phyloP scores from a whole-genome alignment of 2,113 vertebrate species.

The Platysteira castanea region DNA sequence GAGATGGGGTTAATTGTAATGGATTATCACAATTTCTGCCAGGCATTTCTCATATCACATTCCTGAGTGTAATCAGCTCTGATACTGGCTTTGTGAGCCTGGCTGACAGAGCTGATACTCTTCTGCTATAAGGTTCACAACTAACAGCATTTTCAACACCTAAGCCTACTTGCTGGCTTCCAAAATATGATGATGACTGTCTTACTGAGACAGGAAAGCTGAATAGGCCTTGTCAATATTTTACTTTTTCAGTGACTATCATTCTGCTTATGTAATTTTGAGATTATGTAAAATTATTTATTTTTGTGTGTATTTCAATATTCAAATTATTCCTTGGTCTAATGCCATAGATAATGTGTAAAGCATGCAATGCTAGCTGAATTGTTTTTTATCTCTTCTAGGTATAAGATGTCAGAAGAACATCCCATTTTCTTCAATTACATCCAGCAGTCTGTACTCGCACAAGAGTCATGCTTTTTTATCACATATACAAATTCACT shows the following conservation, averaged over 20 bases:
- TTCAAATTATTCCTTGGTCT: not conserved
- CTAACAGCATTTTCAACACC: not conserved
- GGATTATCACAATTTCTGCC: not conserved
- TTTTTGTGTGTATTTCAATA: not conserved
- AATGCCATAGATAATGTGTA: not conserved
- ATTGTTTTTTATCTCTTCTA: not conserved
- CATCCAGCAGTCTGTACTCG: not conserved
- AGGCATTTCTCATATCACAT: not conserved
- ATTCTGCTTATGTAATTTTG: not conserved
- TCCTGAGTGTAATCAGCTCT: not conserved
- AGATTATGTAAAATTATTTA: not conserved
- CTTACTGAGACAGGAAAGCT: not conserved
- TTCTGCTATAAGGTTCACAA: not conserved
- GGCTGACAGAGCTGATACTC: not conserved
- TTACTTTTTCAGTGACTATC: not conserved
- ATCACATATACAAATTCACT: not conserved
- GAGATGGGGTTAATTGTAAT: not conserved
- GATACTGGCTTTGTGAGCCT: not conserved
- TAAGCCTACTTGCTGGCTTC: not conserved
- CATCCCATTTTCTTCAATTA: not conserved
- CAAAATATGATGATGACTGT: not conserved
- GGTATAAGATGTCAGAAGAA: not conserved
- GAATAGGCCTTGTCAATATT: not conserved
- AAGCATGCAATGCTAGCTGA: not conserved
- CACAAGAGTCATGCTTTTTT: not conserved